Base-by-base conservation (phyloP, 2,797 vertebrate genomes). In the Microchirus variegatus region DNA sequence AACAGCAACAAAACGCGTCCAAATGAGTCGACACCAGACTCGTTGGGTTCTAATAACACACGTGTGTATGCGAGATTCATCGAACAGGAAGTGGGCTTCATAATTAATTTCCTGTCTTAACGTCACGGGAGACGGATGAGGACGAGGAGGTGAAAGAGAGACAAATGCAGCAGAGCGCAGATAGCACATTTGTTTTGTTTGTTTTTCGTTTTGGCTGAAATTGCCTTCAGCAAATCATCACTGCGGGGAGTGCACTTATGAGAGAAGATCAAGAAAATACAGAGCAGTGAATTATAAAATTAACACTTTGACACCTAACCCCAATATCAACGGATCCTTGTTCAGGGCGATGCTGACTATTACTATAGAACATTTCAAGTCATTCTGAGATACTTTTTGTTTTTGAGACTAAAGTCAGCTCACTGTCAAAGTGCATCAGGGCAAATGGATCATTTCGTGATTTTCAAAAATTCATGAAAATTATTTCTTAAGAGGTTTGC, bases 51-150 rank as follows among this genome's bases (percentile, higher is more conserved):
- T 15, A 49, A 64, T 26, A 22, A 22, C 22, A 45, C 52, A 36
- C 78, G 73, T 51, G 17, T 38, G 22, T 56, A 53, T 59, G 63
- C 3, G 0, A 47, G 49, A 73, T 78, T 75, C 75, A 83, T 77
- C 78, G 78, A 84, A 86, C 75, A 84, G 83, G 82, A 89, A 79
- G 80, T 83, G 16, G 53, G 62, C 67, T 66, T 87, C 73, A 81
- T 87, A 80, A 88, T 88, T 88, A 85, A 89, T 90, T 85, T 89
- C 87, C 84, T 84, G 81, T 73, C 73, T 58, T 59, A 68, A 75
- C 16, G 42, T 82, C 80, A 57, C 31, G 43, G 43, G 70, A 84
- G 84, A 88, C 82, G 73, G 77, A 89, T 83, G 83, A 63, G 56
- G 55, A 74, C 4, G 74, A 84, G 84, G 78, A 70, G 63, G 26